Percentiles rank a stretch among this genome's conserved stretches.
These are phyloP conservation scores for Sebastolobus alascanus DNA, from an alignment of 2,797 vertebrate species.

Conservation along the genomic window DNA sequence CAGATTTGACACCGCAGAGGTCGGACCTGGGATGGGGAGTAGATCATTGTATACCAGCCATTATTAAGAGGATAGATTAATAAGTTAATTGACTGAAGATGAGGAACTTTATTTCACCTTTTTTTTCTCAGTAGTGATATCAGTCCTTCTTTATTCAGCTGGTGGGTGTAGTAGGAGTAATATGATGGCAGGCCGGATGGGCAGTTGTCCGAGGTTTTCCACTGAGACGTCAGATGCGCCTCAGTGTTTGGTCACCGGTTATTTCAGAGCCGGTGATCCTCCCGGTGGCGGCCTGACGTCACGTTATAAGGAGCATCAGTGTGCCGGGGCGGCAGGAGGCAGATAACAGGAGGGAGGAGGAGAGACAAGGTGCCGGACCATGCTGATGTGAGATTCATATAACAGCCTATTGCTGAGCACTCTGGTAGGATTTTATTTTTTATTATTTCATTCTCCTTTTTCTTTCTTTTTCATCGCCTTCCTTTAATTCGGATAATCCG, in stretches of 20 bases:
- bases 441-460: not conserved
- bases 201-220: conserved; percentile 60
- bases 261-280: conserved; percentile 76
- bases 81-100: not conserved
- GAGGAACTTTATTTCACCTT: not conserved
- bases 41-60: not conserved
- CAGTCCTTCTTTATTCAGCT: no score
- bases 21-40: not conserved
- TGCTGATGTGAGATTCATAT: conserved; percentile 42
- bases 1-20: not conserved
- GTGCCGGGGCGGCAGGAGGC: conserved; percentile 47
- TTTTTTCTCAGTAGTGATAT: not conserved
- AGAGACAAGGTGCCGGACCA: conserved; percentile 42
- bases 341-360: conserved; percentile 1
- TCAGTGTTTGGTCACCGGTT: conserved; percentile 72
- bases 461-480: not conserved
- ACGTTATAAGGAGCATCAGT: conserved; percentile 63
- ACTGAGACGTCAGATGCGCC: conserved; percentile 64
- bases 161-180: not conserved
- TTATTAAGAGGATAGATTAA: not conserved
- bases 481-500: not conserved
- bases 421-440: conserved; percentile 61
- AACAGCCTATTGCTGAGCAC: not conserved
- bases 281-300: conserved; percentile 77
- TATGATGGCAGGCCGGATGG: not conserved